Evolutionary conservation across 2,113 vertebrate species (phyloP), one percentile per base, ranked within the genome.

Genomic region (Lonchura striata): DNA sequence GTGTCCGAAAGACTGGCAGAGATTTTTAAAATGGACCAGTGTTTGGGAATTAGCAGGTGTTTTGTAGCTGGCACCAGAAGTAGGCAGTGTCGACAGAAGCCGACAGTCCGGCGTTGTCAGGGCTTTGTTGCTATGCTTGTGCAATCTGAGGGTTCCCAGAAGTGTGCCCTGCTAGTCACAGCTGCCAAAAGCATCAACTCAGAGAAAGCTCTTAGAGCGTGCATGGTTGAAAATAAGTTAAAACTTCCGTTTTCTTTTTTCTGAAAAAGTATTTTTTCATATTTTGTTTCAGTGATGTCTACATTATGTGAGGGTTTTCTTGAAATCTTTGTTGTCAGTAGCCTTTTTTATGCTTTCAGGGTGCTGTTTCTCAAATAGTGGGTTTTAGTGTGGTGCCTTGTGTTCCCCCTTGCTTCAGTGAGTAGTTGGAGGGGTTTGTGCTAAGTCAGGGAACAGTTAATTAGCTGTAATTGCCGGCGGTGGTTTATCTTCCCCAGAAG

Each of bases 401-500:
- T 46, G 21, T n/a, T 94, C 10, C 60, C 37, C 52, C 25, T 53
- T 20, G 0, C 44, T 71, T 68, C 57, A 35, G 37, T 80, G 82
- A n/a, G 57, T 72, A 27, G 75, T 79, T 61, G 30, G 50, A 56
- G 74, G 84, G 60, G 47, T 54, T 89, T 74, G 39, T 84, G 69
- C 39, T 78, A 81, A 81, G 77, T 78, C 56, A 47, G 56, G 84
- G 46, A 91, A 78, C 59, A 37, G 57, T 68, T 94, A 89, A 91
- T 95, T 82, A 85, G 46, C 61, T 65, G 37, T 82, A 85, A 90
- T 93, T 93, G n/a, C 75, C 41, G 49, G 44, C 65, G 68, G 66
- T 74, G 89, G 46, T 52, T 88, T 77, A 69, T 59, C 63, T 81
- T 94, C 27, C 76, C 71, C 86, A 74, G 88, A 88, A 94, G 88